phyloP scores from a whole-genome alignment of 2,888 invertebrate genomes.

The Chelonus formosanus region DNA sequence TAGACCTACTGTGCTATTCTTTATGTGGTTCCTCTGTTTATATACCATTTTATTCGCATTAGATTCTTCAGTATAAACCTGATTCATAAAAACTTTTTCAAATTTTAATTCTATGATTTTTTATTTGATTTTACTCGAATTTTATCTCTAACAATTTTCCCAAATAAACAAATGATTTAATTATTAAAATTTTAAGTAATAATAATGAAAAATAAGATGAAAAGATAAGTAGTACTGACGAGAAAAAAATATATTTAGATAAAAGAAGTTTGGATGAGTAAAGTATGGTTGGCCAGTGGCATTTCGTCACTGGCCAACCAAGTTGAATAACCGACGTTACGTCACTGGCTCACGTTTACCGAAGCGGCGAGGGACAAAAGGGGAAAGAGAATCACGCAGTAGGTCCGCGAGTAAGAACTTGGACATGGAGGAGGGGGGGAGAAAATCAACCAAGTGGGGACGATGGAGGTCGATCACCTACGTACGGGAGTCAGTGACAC shows the following conservation, averaged over 20 bases:
- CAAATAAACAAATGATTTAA: neutral
- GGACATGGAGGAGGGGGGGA: slow-evolving; percentile 43
- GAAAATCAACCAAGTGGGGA: slow-evolving; percentile 32
- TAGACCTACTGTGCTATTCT: slow-evolving; percentile 35
- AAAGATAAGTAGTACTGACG: neutral
- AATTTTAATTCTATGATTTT: too few relatives aligned
- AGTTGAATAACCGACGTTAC: slow-evolving; percentile 65
- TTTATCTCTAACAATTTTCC: neutral
- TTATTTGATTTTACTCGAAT: neutral
- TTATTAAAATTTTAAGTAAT: neutral
- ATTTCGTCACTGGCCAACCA: slow-evolving; percentile 62
- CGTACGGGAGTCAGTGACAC: slow-evolving; percentile 65
- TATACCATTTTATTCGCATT: slow-evolving; percentile 53
- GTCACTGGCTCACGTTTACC: slow-evolving; percentile 54
- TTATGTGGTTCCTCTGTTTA: slow-evolving; percentile 37
- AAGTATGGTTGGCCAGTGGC: slow-evolving; percentile 54
- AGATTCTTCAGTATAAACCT: slow-evolving; percentile 38
- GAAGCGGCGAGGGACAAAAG: slow-evolving; percentile 26
- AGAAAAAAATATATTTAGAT: slow-evolving; percentile 24
- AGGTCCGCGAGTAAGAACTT: slow-evolving; percentile 30
- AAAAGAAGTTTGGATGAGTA: slow-evolving; percentile 48
- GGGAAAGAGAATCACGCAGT: neutral
- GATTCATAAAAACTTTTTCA: slow-evolving; percentile 12
- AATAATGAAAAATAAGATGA: neutral
- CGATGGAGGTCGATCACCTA: slow-evolving; percentile 65